Conservation (phyloP, 23 tunicate species). For the Trididemnum miniatum region DNA sequence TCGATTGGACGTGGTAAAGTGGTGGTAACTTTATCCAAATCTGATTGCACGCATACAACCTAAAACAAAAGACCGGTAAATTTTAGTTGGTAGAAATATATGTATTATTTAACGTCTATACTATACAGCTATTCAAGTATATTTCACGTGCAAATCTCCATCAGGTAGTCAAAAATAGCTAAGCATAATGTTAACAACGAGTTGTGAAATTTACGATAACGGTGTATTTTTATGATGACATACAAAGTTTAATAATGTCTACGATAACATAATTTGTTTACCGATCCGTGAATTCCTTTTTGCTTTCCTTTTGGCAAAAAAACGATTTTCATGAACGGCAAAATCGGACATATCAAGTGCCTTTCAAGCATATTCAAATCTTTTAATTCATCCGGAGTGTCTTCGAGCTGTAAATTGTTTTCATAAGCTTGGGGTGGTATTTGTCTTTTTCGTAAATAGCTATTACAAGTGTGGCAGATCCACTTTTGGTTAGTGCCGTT, state of each 20-base stretch:
- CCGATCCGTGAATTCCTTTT: constrained; percentile 10
- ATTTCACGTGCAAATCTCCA: no score
- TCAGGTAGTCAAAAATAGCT: no score
- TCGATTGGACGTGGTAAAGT: background rate
- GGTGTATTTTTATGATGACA: no score
- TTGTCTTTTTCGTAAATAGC: background rate
- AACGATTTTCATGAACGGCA: constrained; percentile 18
- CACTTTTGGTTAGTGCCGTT: background rate
- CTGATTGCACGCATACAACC: constrained; percentile 1
- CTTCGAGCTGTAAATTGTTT: background rate
- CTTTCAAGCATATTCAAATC: background rate
- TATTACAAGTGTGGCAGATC: constrained; percentile 7
- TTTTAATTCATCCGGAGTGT: background rate
- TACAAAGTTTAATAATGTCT: no score
- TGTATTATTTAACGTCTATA: no score
- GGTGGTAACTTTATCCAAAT: background rate
- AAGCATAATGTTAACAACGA: no score
- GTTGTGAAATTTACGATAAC: no score
- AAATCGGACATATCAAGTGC: background rate
- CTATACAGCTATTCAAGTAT: no score
- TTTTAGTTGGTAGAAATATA: no score
- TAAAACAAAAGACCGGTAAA: background rate
- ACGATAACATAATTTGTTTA: no score
- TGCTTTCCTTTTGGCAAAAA: constrained; percentile 1
- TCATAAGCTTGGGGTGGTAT: constrained; percentile 7